Evolutionary conservation across 2,797 vertebrate genomes (phyloP), one percentile per base, ranked within the genome.

Genomic region (Acipenser ruthenus): DNA sequence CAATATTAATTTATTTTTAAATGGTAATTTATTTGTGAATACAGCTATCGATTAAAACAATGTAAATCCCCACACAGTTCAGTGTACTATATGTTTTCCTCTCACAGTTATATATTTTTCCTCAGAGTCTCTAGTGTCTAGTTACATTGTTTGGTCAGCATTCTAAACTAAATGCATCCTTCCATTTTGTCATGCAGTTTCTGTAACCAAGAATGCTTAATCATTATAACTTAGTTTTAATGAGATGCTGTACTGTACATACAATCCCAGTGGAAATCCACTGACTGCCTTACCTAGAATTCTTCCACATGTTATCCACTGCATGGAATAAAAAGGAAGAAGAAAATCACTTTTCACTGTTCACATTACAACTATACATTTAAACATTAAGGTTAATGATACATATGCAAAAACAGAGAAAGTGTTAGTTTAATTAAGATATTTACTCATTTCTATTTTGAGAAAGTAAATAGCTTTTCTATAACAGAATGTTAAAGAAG

Each of bases 161-260:
- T 85, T 84, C 76, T 84, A 82, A 89, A 83, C 71, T 72, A 72
- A 70, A 82, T 77, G 71, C 73, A 83, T 84, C 80, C 79, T 86
- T 85, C 65, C 71, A 70, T 71, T 73, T 83, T 77, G 72, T 81
- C 79, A 78, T 80, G 77, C 80, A 74, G 84, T 84, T 84, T 74
- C 74, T 75, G 76, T 80, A 73, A 70, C 83, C 72, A 71, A 77
- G 78, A 70, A 72, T 76, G 74, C 77, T 77, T 74, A 68, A 86
- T 83, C 79, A 79, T 77, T 83, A 79, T 69, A 75, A 74, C 75
- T 73, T 63, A 49, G 72, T 74, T 85, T 83, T 84, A 85, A 87
- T 78, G 79, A 80, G 81, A 83, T 78, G 79, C 82, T 86, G 82
- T 85, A 82, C 82, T 86, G 82, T 85, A 82, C 76, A 82, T 74